These are phyloP conservation scores for Aplochiton taeniatus DNA, from an alignment of 2,797 vertebrate genomes.

Conservation along the genomic window DNA sequence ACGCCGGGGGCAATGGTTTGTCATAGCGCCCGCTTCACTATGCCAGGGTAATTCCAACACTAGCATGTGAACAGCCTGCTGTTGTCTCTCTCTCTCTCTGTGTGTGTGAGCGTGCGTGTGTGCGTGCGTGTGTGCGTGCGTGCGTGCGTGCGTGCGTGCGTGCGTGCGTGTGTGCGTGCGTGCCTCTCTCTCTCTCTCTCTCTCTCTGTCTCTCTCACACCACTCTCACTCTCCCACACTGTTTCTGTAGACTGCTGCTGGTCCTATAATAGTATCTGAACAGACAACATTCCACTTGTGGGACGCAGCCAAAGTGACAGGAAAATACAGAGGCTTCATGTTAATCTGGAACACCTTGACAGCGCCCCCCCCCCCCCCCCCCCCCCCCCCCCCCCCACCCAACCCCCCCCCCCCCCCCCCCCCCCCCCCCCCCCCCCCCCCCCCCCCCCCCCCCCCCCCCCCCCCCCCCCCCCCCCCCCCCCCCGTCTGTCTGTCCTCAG, in stretches of 20 bases:
- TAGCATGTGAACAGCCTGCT: slow-evolving; percentile 41
- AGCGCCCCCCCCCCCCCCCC: slow-evolving; percentile 31
- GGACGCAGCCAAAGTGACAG: slow-evolving; percentile 61
- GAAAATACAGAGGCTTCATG: slow-evolving; percentile 39
- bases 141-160: not conserved
- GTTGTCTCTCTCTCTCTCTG: slow-evolving; percentile 36
- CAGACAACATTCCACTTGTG: slow-evolving; percentile 69
- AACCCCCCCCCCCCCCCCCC: too few relatives aligned
- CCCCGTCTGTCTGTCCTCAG: too few relatives aligned
- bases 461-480: not conserved
- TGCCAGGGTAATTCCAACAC: slow-evolving; percentile 62
- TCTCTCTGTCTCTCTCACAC: slow-evolving; percentile 28
- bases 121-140: slow-evolving; percentile 10
- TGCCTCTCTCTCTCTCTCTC: slow-evolving; percentile 28
- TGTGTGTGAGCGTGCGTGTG: slow-evolving; percentile 13
- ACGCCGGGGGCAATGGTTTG: slow-evolving; percentile 54
- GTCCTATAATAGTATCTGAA: slow-evolving; percentile 65
- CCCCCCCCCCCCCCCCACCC: slow-evolving; percentile 1
- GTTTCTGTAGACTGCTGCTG: slow-evolving; percentile 32
- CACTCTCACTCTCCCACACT: slow-evolving; percentile 31
- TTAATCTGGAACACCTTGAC: slow-evolving; percentile 4
- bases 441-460: too few relatives aligned
- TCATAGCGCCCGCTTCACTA: slow-evolving; percentile 52
- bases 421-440: too few relatives aligned
- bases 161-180: slow-evolving; percentile 8